Base-by-base conservation (phyloP, 2,888 invertebrate genomes). In the Clunio marinus region DNA sequence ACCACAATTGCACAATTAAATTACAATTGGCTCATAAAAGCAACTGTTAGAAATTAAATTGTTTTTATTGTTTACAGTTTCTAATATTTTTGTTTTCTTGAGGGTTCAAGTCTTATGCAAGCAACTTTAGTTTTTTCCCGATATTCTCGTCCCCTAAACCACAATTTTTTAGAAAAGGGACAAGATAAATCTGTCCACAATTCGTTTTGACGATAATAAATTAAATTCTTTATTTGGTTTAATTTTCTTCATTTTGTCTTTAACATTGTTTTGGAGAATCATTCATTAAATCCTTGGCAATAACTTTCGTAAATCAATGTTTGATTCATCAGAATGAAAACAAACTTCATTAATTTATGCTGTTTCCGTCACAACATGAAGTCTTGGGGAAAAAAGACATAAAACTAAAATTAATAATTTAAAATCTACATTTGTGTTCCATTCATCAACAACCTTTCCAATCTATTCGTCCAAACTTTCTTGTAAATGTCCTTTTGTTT, bases 31-130 rank as follows among this genome's bases (percentile, higher is more conserved):
- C 20, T 24, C 57, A 68, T 68, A 68, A 68, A 22, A 20, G 58
- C 68, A 68, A 24, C 57, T 68, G 68, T 41, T 68, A 22, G 35
- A 41, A 68, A 58, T 55, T 58, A 58, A 41, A 66, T 66, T 66
- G 66, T 25, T 63, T 62, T 4, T 35, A 20, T 17, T 51, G 51
- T 57, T 57, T 57, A 57, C 57, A 57, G 57, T 57, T 57, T 25
- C 25, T 57, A 25, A 17, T 5, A 25, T 8, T 2, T 27, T 27
- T 24, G 20, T 13, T 57, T 27, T 57, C 57, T 32, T 32, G 32
- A 32, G 32, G 32, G 32, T 32, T 32, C n/a, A n/a, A n/a, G n/a
- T n/a, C n/a, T n/a, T n/a, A n/a, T n/a, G n/a, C n/a, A n/a, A n/a
- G n/a, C n/a, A n/a, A n/a, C n/a, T n/a, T n/a, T n/a, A n/a, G n/a